Evolutionary conservation across 2,888 invertebrate genomes (phyloP).

Genomic region (Patella ulyssiponensis): DNA sequence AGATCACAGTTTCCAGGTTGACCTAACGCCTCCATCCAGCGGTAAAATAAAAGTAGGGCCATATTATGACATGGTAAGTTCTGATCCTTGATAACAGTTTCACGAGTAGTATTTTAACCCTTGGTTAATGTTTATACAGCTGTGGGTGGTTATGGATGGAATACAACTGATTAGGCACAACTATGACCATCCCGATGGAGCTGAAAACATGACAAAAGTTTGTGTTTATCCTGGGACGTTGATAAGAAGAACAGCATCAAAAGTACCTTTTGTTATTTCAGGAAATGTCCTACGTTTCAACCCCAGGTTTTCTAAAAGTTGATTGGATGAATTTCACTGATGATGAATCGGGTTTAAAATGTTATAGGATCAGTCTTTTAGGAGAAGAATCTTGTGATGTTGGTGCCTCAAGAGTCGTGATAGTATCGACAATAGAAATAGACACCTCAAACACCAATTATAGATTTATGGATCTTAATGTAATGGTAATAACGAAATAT

Average conservation of each 20-base stretch:
- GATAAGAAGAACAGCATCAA: too few species aligned
- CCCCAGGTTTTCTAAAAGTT: neutral
- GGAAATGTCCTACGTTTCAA: too few species aligned
- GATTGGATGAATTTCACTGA: slow-evolving; percentile 18
- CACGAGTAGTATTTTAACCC: too few species aligned
- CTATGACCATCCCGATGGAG: too few species aligned
- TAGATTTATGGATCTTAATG: slow-evolving; percentile 32
- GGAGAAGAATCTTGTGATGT: slow-evolving; percentile 13
- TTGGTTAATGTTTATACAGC: too few species aligned
- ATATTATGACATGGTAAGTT: slow-evolving; percentile 46
- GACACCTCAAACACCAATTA: slow-evolving; percentile 28
- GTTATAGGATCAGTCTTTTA: slow-evolving; percentile 3
- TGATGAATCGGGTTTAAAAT: slow-evolving; percentile 13
- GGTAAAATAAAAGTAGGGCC: slow-evolving; percentile 45
- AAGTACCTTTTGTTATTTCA: neutral
- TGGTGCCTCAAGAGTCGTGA: neutral
- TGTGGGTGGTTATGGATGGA: too few species aligned
- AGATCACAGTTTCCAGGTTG: slow-evolving; percentile 38
- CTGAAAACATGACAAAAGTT: too few species aligned
- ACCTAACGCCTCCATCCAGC: slow-evolving; percentile 42
- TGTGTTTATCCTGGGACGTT: too few species aligned
- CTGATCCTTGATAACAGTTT: too few species aligned
- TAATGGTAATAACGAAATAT: slow-evolving; percentile 23
- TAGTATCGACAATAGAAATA: slow-evolving; percentile 25
- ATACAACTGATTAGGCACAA: too few species aligned